Evolutionary conservation across 2,888 invertebrate species (phyloP).

Genomic region (Sphaerophoria taeniata): DNA sequence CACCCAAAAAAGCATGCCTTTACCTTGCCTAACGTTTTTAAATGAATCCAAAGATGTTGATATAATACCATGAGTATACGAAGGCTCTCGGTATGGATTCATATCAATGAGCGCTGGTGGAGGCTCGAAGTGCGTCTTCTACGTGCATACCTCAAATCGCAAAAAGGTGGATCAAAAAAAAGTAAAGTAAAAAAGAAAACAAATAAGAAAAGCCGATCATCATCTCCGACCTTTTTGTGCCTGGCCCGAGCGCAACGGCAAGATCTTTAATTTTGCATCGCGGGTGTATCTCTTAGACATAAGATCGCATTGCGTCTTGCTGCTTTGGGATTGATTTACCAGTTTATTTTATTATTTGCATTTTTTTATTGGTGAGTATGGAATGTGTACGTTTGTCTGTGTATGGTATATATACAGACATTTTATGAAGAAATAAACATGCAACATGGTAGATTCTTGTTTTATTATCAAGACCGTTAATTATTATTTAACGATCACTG

Average conservation of each 20-base stretch:
- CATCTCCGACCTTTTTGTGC: slow-evolving; percentile 51
- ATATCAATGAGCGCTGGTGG: slow-evolving; percentile 16
- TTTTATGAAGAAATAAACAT: no score
- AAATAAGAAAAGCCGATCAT: slow-evolving; percentile 52
- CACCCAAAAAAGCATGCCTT: slow-evolving; percentile 47
- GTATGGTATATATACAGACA: no score
- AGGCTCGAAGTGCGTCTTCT: slow-evolving; percentile 36
- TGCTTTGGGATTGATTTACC: background rate
- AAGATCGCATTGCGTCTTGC: slow-evolving; percentile 26
- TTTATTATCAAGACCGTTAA: no score
- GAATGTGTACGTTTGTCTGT: no score
- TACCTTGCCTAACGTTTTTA: slow-evolving; percentile 47
- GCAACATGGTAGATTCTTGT: no score
- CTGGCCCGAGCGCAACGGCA: background rate
- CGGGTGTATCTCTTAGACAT: slow-evolving; percentile 12
- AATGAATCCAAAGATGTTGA: slow-evolving; percentile 38
- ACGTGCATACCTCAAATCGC: slow-evolving; percentile 18
- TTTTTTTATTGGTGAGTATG: no score
- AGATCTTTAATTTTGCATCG: slow-evolving; percentile 31
- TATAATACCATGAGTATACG: slow-evolving; percentile 34
- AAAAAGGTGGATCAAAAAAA: slow-evolving; percentile 55
- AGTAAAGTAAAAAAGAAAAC: slow-evolving; percentile 22
- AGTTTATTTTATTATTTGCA: background rate
- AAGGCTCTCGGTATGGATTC: background rate
- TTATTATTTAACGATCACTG: no score